These are phyloP conservation scores for Ivindomyrus marchei DNA, from an alignment of 2,113 vertebrate species.

Conservation along the genomic window DNA sequence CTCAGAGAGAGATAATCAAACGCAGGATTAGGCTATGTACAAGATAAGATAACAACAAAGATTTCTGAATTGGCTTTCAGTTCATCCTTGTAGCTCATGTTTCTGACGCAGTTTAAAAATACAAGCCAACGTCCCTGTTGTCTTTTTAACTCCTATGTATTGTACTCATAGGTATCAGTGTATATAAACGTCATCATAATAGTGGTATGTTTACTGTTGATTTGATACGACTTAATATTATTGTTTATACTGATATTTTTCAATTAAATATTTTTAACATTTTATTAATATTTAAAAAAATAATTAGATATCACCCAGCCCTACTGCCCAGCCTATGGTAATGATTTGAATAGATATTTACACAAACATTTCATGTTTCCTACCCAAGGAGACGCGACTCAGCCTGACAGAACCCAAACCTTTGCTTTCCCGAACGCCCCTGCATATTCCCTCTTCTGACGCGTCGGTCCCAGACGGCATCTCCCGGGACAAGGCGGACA, in stretches of 20 bases:
- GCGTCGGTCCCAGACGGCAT: constrained; percentile 34
- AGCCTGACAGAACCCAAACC: not conserved
- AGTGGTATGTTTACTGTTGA: not conserved
- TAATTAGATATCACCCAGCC: not conserved
- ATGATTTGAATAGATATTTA: not conserved
- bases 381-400: not conserved
- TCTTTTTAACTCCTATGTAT: not conserved
- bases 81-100: not conserved
- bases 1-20: no score
- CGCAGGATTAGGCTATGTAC: not conserved
- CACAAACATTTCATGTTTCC: not conserved
- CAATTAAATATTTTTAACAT: not conserved
- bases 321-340: not conserved
- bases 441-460: constrained; percentile 3
- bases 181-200: not conserved
- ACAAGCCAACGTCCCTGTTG: not conserved
- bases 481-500: constrained; percentile 42
- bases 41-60: not conserved
- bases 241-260: not conserved
- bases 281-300: not conserved
- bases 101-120: not conserved
- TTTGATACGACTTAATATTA: not conserved
- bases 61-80: not conserved
- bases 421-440: not conserved
- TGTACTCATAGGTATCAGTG: not conserved